Evolutionary conservation across 1,140 invertebrate species (phyloP), one percentile per base, ranked within the genome.

Genomic region (Drosophila pallidifrons): DNA sequence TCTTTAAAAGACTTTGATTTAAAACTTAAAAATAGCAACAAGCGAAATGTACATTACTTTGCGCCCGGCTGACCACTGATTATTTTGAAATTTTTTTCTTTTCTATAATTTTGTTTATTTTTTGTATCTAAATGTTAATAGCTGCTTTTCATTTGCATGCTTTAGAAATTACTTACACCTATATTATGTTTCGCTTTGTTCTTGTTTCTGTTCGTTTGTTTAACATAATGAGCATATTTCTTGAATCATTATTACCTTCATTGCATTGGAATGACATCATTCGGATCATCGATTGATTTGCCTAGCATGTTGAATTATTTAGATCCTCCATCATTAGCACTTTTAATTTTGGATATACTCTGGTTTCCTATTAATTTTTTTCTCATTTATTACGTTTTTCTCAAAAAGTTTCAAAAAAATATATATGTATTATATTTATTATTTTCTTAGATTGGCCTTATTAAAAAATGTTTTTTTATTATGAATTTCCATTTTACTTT

Each of bases 21-120:
- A 85, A 85, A 91, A 91, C 83, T 85, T 91, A 91, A 91, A 91
- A 85, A 87, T 91, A 91, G 88, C 88, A 91, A 91, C 88, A 91
- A 91, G 88, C 88, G 66, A 88, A 83, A 91, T 91, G 77, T 91
- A 85, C 82, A 91, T 82, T 91, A 87, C 66, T 91, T 64, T 66
- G 49, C 61, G 68, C 61, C 45, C 51, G 43, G 45, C 58, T 43
- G 51, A 73, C 43, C 63, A 64, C 70, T 70, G 45, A 72, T 72
- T 20, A 46, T 54, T 51, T 49, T 67, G 70, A 68, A 79, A 58
- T 15, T 70, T 28, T 71, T 71, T 20, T 13, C 5, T 45, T 54
- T 57, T 41, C 16, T 57, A 41, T 58, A 38, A 15, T 64, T 64
- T 45, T 38, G 3, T 52, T 49, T 51, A 67, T 61, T 87, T 59